phyloP scores from a whole-genome alignment of 2,113 vertebrate genomes.

The Colius striatus region DNA sequence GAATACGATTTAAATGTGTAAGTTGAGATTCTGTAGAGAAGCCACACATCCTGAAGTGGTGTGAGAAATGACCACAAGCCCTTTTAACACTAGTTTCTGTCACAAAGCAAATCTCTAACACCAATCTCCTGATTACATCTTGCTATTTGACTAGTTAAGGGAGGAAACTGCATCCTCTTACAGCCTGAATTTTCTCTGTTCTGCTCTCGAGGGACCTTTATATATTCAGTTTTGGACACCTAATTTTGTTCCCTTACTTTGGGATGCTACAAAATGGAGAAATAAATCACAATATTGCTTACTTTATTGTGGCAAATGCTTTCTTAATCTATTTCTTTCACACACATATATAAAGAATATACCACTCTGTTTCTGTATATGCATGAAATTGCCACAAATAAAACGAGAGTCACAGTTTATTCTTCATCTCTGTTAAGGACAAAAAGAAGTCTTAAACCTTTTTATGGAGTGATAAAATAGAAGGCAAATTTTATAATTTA shows the following conservation, averaged over 20 bases:
- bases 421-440: constrained; percentile 6
- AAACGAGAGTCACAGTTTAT: constrained; percentile 42
- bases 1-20: constrained; percentile 77
- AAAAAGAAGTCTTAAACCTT: constrained; percentile 64
- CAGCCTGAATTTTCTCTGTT: background rate
- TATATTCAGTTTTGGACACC: background rate
- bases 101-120: constrained; percentile 47
- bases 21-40: constrained; percentile 60
- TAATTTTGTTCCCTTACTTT: constrained; percentile 27
- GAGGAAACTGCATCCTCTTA: background rate
- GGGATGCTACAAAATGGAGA: background rate
- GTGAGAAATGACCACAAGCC: constrained; percentile 70
- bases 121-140: constrained; percentile 49
- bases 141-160: constrained; percentile 24
- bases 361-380: background rate
- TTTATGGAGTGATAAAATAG: constrained; percentile 75
- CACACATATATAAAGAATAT: background rate
- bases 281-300: constrained; percentile 24
- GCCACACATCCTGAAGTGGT: constrained; percentile 59
- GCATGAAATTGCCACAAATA: constrained; percentile 52
- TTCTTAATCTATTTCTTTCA: background rate
- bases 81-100: constrained; percentile 65
- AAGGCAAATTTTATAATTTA: constrained; percentile 80
- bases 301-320: background rate
- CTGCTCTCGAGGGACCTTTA: background rate